Evolutionary conservation across 2,797 vertebrate species (phyloP).

Genomic region (Moxostoma hubbsi): DNA sequence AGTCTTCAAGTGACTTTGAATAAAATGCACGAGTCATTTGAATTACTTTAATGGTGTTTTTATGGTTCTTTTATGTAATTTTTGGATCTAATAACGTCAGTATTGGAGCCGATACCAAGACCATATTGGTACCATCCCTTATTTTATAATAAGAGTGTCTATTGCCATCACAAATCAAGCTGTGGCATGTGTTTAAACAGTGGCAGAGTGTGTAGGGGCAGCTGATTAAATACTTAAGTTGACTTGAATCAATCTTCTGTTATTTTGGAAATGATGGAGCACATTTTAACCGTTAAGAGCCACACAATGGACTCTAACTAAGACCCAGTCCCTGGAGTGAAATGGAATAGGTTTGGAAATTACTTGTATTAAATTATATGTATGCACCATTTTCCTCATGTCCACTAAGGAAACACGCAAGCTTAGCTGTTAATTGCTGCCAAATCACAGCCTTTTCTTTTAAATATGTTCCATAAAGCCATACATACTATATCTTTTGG

Average conservation of each 20-base stretch:
- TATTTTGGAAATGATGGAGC: background rate
- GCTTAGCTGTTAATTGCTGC: no score
- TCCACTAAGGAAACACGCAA: conserved; percentile 60
- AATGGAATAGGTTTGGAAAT: conserved; percentile 48
- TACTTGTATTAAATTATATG: conserved; percentile 1
- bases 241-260: conserved; percentile 8
- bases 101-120: no score
- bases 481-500: no score
- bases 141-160: conserved; percentile 14
- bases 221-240: conserved; percentile 17
- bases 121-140: no score
- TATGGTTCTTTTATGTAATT: no score
- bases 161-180: conserved; percentile 20
- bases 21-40: no score
- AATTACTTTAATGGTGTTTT: no score
- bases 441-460: no score
- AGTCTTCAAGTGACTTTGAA: no score
- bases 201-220: background rate
- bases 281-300: conserved; percentile 12
- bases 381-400: conserved; percentile 51
- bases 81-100: no score
- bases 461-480: no score
- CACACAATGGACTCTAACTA: background rate
- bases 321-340: background rate
- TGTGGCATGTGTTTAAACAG: conserved; percentile 14